Percentiles rank a stretch among this genome's conserved stretches.
phyloP scores from a whole-genome alignment of 2,797 vertebrate species.

The Loriculus beryllinus region DNA sequence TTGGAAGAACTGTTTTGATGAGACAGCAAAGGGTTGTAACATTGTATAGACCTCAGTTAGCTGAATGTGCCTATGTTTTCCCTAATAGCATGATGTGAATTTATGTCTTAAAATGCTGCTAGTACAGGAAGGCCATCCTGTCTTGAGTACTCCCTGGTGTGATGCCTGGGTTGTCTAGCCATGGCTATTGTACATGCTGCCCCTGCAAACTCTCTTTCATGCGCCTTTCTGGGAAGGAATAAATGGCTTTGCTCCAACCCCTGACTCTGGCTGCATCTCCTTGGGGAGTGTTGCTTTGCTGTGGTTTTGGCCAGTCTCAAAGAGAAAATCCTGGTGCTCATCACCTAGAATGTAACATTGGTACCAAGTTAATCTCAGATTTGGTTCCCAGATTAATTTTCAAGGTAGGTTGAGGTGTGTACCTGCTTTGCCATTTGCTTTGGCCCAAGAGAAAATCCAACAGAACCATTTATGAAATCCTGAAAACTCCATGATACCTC shows the following conservation, averaged over 20 bases:
- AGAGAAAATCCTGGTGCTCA: not conserved
- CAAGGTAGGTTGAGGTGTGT: not conserved
- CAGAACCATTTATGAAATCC: not conserved
- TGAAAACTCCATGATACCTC: not conserved
- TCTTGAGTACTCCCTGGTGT: not conserved
- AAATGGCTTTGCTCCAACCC: not conserved
- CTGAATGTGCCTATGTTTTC: not conserved
- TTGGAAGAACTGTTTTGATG: not conserved
- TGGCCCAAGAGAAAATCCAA: not conserved
- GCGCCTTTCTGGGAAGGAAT: not conserved
- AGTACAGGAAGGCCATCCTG: not conserved
- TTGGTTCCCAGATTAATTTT: not conserved
- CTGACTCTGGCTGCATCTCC: not conserved
- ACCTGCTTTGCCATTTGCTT: not conserved
- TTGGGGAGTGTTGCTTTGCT: not conserved
- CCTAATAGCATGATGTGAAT: not conserved
- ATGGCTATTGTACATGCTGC: not conserved
- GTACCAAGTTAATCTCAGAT: not conserved
- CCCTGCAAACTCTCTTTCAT: no score
- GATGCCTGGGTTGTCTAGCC: not conserved
- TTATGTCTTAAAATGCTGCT: not conserved
- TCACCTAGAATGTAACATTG: rapidly evolving
- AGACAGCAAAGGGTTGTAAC: not conserved
- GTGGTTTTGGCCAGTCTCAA: not conserved
- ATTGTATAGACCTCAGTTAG: not conserved